Percentiles rank a stretch among this genome's conserved stretches.
phyloP scores from a whole-genome alignment of 2,888 invertebrate species.

The Caenorhabditis sp. region DNA sequence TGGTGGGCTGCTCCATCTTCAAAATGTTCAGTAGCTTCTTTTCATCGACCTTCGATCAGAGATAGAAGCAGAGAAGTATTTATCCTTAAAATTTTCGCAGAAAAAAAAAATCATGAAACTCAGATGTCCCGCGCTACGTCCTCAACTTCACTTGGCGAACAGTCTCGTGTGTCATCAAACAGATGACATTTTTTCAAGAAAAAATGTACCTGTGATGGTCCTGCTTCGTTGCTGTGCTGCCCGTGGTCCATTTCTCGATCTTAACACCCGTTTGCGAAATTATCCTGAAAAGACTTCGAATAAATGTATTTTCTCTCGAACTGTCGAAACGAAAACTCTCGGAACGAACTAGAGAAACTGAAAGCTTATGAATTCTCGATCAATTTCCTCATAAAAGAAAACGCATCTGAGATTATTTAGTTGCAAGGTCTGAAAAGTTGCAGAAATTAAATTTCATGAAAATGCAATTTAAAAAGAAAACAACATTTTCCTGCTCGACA shows the following conservation, averaged over 20 bases:
- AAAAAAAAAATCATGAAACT: too few relatives aligned
- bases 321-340: too few relatives aligned
- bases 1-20: conserved; percentile 81
- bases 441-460: too few relatives aligned
- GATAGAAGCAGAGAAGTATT: conserved; percentile 55
- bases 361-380: too few relatives aligned
- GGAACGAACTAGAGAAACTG: neutral
- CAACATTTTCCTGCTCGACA: neutral
- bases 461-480: neutral
- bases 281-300: neutral
- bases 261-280: neutral
- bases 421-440: too few relatives aligned
- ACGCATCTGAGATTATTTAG: too few relatives aligned
- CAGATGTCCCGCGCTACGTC: conserved; percentile 70
- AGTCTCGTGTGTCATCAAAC: conserved; percentile 26
- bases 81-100: too few relatives aligned
- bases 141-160: conserved; percentile 53
- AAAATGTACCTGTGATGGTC: neutral
- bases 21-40: conserved; percentile 74
- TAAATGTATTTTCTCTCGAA: conserved; percentile 3
- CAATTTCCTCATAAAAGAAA: too few relatives aligned
- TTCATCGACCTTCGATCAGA: conserved; percentile 60
- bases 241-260: neutral
- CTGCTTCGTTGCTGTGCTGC: neutral
- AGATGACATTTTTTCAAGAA: neutral